Percentiles rank a stretch among this genome's conserved stretches.
phyloP scores from a whole-genome alignment of 2,113 vertebrate species.

The Colossoma macropomum region DNA sequence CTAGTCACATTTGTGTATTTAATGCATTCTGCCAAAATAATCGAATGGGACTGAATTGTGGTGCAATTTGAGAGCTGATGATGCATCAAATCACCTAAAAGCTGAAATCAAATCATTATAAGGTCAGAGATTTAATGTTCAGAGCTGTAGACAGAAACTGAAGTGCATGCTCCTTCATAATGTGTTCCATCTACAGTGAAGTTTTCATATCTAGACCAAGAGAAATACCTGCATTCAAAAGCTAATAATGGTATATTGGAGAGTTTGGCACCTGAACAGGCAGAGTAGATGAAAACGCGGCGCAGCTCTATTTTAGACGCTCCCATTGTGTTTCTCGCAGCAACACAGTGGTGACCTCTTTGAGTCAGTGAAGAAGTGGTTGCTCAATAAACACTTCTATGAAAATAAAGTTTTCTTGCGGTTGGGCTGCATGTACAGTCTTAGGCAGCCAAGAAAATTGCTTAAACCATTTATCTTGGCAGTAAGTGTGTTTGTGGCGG shows the following conservation, averaged over 20 bases:
- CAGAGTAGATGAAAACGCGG: constrained; percentile 16
- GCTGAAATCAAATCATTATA: no score
- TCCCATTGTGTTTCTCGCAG: constrained; percentile 27
- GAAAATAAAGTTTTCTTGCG: background rate
- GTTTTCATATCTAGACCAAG: background rate
- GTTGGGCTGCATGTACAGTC: no score
- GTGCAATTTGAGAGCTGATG: no score
- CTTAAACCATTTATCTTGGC: no score
- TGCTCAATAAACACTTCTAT: background rate
- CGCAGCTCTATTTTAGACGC: constrained; percentile 36
- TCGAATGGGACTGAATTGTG: no score
- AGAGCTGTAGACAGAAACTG: background rate
- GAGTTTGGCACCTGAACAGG: constrained; percentile 18
- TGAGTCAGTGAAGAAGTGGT: constrained; percentile 30
- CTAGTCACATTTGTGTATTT: no score
- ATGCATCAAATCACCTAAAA: no score
- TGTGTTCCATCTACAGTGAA: background rate
- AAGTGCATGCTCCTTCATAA: background rate
- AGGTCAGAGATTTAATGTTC: no score
- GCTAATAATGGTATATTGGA: background rate
- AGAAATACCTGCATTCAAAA: constrained; percentile 14
- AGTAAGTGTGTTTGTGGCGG: no score
- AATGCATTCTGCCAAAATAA: no score
- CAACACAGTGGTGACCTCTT: constrained; percentile 33
- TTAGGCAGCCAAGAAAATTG: no score